phyloP scores from a whole-genome alignment of 1,140 invertebrate species.

The Hirudo medicinalis region DNA sequence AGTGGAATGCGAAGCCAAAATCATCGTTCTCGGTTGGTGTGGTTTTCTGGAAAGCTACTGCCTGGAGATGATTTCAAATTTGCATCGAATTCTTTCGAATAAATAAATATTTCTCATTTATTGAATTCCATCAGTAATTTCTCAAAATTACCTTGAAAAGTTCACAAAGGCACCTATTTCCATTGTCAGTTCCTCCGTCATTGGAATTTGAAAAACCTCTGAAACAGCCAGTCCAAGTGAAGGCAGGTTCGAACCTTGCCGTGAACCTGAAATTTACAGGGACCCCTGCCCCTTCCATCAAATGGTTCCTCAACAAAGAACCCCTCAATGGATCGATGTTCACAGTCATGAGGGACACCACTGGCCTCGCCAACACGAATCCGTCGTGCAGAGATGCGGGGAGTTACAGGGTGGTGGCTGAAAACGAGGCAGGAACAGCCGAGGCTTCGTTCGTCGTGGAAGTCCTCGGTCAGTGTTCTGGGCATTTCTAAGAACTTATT shows the following conservation, averaged over 20 bases:
- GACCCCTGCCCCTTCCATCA: conserved; percentile 63
- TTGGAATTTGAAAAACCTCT: not conserved
- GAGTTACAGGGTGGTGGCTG: conserved; percentile 60
- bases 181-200: not conserved
- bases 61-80: not conserved
- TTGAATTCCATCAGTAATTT: not conserved
- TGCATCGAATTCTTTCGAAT: not conserved
- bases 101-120: not conserved
- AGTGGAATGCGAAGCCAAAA: conserved; percentile 35
- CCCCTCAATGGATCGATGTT: conserved; percentile 17
- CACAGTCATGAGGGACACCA: not conserved
- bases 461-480: conserved; percentile 47
- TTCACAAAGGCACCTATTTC: too few relatives aligned
- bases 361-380: conserved; percentile 54
- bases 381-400: conserved; percentile 68
- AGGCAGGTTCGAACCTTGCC: conserved; percentile 30
- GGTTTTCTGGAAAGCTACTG: not conserved
- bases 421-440: conserved; percentile 71
- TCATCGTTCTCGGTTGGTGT: conserved; percentile 37
- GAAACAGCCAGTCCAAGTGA: not conserved
- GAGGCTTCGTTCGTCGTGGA: conserved; percentile 24
- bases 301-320: conserved; percentile 29
- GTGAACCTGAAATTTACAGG: conserved; percentile 59
- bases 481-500: not conserved
- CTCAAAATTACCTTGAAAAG: not conserved